These are phyloP conservation scores for Myotis davidii DNA, from an alignment of 2,113 vertebrate genomes.

Conservation along the genomic window DNA sequence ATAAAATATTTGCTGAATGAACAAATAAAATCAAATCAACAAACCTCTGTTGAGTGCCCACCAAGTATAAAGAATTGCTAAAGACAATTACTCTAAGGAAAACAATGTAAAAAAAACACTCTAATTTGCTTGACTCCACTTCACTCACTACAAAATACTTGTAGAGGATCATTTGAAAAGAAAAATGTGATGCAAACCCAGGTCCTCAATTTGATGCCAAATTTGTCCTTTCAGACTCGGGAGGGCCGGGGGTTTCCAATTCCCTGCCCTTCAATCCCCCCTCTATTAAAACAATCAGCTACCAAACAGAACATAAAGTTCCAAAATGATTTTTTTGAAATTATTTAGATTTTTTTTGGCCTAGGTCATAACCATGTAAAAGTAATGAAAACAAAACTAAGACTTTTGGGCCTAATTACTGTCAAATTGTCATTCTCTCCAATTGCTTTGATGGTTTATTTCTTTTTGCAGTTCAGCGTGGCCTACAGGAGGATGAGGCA, in stretches of 20 bases:
- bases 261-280: background rate
- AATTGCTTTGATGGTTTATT: background rate
- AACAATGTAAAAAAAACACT: background rate
- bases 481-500: background rate
- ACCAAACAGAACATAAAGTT: background rate
- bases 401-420: background rate
- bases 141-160: background rate
- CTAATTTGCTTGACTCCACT: background rate
- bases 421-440: background rate
- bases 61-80: background rate
- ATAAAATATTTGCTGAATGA: background rate
- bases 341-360: background rate
- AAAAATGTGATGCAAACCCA: background rate
- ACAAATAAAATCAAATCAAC: background rate
- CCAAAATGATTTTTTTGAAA: background rate
- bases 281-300: background rate
- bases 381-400: constrained; percentile 29
- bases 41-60: background rate
- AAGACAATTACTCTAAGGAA: background rate
- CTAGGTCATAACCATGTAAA: background rate
- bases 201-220: background rate
- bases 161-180: background rate
- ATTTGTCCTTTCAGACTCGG: background rate
- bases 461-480: background rate
- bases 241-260: background rate